These are phyloP conservation scores for Limonius californicus DNA, from an alignment of 1,140 invertebrate genomes.

Conservation along the genomic window DNA sequence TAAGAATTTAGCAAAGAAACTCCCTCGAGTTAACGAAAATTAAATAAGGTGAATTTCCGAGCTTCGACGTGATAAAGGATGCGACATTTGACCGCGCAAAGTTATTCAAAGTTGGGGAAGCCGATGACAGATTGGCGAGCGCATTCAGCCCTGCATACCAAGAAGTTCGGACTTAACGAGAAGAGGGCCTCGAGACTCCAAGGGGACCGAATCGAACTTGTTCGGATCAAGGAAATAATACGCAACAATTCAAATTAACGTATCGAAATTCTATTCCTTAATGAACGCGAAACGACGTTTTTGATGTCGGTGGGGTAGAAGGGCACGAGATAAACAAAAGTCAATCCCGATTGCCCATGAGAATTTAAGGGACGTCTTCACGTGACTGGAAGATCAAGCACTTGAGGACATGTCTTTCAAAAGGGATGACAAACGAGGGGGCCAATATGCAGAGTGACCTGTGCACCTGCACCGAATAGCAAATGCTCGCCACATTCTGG, in stretches of 20 bases:
- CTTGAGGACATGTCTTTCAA: background rate
- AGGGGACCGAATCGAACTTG: too few relatives aligned
- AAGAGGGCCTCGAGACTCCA: too few relatives aligned
- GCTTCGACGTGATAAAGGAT: background rate
- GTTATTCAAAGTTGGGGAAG: background rate
- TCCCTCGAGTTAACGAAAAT: too few relatives aligned
- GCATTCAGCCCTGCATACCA: background rate
- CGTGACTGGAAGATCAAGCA: background rate
- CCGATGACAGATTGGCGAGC: background rate
- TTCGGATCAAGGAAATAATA: too few relatives aligned
- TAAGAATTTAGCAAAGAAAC: too few relatives aligned
- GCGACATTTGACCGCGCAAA: background rate
- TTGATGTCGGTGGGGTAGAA: too few relatives aligned
- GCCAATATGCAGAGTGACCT: background rate
- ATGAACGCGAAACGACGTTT: too few relatives aligned
- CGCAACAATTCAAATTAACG: background rate
- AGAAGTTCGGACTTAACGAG: background rate
- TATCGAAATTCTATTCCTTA: background rate
- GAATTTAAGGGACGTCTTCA: background rate
- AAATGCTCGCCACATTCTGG: too few relatives aligned
- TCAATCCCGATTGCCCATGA: background rate
- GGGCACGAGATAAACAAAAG: too few relatives aligned
- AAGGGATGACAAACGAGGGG: conserved; percentile 1
- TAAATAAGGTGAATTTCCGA: background rate
- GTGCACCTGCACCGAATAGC: background rate